Percentiles rank a stretch among this genome's conserved stretches.
Evolutionary conservation across 1,140 invertebrate genomes (phyloP).

Genomic region (Leptoteleia sp.): DNA sequence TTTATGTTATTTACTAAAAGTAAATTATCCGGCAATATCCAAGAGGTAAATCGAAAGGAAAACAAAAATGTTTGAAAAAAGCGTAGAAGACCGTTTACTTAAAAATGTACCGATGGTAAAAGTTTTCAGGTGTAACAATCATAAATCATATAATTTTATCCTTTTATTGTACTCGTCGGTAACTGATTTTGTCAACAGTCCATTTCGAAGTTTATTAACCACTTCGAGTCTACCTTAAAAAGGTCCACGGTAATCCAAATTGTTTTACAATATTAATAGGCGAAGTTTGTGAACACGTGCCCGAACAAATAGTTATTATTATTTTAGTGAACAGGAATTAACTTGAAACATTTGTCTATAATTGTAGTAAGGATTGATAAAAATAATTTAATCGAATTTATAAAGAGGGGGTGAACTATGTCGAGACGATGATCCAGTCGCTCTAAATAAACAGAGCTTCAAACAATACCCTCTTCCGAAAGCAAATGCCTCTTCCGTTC

Average conservation of each 20-base stretch:
- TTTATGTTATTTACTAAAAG: no score
- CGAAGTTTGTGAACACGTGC: slow-evolving; percentile 29
- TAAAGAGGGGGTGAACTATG: slow-evolving; percentile 1
- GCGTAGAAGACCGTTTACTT: slow-evolving; percentile 2
- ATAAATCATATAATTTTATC: slow-evolving; percentile 73
- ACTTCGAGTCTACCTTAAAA: slow-evolving; percentile 5
- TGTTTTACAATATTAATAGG: slow-evolving; percentile 10
- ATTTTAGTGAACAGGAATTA: neutral
- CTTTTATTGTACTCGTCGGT: slow-evolving; percentile 72
- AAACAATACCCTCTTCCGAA: slow-evolving; percentile 52
- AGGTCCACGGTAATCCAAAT: slow-evolving; percentile 18
- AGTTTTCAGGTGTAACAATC: slow-evolving; percentile 73
- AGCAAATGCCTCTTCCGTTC: slow-evolving; percentile 65
- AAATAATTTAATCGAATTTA: slow-evolving; percentile 9
- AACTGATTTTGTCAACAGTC: slow-evolving; percentile 72
- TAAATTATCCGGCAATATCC: no score
- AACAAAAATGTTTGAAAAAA: no score
- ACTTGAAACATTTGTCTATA: neutral
- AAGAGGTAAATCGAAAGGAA: no score
- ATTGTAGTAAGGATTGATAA: slow-evolving; percentile 7
- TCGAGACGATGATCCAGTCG: slow-evolving; percentile 25
- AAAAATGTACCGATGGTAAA: slow-evolving; percentile 67
- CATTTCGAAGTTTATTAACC: slow-evolving; percentile 41
- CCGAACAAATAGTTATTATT: slow-evolving; percentile 10
- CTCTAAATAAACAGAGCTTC: slow-evolving; percentile 42